Percentiles rank a stretch among this genome's conserved stretches.
Evolutionary conservation across 1,140 invertebrate species (phyloP).

Genomic region (Notospermus geniculatus): DNA sequence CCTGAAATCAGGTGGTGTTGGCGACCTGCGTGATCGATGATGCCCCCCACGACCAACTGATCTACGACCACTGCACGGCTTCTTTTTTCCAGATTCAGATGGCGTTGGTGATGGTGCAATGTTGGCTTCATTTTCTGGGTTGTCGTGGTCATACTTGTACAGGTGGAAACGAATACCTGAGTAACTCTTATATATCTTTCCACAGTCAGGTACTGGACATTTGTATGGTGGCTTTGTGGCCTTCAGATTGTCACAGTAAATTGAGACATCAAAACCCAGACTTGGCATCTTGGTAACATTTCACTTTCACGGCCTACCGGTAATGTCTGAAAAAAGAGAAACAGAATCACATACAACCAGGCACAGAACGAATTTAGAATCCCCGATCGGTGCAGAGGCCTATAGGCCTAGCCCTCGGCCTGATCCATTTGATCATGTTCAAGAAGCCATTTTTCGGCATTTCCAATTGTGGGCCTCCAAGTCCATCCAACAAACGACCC

Average conservation of each 20-base stretch:
- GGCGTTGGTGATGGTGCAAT: constrained; percentile 31
- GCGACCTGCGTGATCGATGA: constrained; percentile 43
- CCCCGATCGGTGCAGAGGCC: too few relatives aligned
- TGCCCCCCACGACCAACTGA: constrained; percentile 28
- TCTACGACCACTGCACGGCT: constrained; percentile 24
- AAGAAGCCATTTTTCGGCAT: too few relatives aligned
- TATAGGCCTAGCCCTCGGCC: too few relatives aligned
- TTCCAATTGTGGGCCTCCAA: too few relatives aligned
- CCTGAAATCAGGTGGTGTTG: constrained; percentile 52
- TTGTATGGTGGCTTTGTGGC: constrained; percentile 79
- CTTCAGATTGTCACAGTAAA: constrained; percentile 77
- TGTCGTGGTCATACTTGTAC: constrained; percentile 77
- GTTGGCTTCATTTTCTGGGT: constrained; percentile 45
- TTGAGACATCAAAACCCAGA: constrained; percentile 75
- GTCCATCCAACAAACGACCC: too few relatives aligned
- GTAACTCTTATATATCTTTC: constrained; percentile 80
- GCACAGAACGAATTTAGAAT: too few relatives aligned
- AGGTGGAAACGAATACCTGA: constrained; percentile 83
- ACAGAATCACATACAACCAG: too few relatives aligned
- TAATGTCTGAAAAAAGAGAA: too few relatives aligned
- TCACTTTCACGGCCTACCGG: too few relatives aligned
- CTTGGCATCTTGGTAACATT: too few relatives aligned
- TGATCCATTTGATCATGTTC: too few relatives aligned
- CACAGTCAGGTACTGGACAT: constrained; percentile 79
- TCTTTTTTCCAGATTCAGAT: constrained; percentile 29